Percentiles rank a stretch among this genome's conserved stretches.
Conservation (phyloP, 1,140 invertebrate genomes). For the Orchestia grillus region DNA sequence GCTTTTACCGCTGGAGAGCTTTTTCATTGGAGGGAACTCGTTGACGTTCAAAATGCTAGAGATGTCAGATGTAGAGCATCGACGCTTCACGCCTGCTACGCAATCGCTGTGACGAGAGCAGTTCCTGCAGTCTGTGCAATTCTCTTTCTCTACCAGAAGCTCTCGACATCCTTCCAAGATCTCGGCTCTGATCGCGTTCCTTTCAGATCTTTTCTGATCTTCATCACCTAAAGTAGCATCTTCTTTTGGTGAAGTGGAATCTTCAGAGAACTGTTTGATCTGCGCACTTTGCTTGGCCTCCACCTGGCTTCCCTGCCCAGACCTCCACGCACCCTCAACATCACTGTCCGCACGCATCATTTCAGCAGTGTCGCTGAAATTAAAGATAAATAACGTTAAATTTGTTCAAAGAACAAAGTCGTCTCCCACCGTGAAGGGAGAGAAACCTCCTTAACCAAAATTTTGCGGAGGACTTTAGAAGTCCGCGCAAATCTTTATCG, state of each 20-base stretch:
- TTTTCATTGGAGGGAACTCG: not conserved
- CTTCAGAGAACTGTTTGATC: not conserved
- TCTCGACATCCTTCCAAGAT: not conserved
- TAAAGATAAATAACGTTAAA: too few species aligned
- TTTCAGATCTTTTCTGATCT: not conserved
- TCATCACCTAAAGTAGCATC: not conserved
- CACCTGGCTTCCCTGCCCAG: not conserved
- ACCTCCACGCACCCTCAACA: not conserved
- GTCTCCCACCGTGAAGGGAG: too few species aligned
- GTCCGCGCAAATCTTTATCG: too few species aligned
- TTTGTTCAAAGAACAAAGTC: too few species aligned
- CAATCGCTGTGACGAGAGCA: not conserved
- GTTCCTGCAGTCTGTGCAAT: not conserved
- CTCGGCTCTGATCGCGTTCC: not conserved
- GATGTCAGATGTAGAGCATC: constrained; percentile 19
- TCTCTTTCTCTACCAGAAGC: not conserved
- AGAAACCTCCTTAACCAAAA: too few species aligned
- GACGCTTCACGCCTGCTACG: not conserved
- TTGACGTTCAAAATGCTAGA: not conserved
- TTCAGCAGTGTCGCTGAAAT: not conserved
- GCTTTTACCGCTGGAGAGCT: not conserved
- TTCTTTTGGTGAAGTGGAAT: not conserved
- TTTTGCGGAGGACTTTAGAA: too few species aligned
- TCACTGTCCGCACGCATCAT: not conserved
- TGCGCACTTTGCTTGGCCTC: not conserved